Conservation (phyloP, 2,888 invertebrate species). For the Drosophila setosimentum region DNA sequence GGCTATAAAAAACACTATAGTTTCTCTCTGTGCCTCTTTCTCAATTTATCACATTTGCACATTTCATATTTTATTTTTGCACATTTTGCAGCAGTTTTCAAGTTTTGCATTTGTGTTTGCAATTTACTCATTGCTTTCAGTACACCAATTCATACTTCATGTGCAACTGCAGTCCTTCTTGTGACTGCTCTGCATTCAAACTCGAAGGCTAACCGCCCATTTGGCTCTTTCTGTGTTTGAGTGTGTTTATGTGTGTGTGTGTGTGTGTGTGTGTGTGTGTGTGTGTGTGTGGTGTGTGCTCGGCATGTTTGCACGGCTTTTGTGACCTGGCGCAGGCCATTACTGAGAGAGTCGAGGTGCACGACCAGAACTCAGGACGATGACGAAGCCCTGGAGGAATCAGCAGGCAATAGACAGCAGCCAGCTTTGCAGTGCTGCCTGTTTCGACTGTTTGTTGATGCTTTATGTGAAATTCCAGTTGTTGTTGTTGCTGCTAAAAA, state of each 20-base stretch:
- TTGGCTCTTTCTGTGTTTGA: conserved; percentile 11
- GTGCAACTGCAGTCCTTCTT: conserved; percentile 25
- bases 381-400: conserved; percentile 32
- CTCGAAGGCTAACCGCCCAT: conserved; percentile 38
- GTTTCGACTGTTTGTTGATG: conserved; percentile 52
- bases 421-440: conserved; percentile 57
- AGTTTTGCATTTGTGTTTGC: conserved; percentile 48
- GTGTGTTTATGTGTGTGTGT: conserved; percentile 19
- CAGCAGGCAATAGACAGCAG: conserved; percentile 14
- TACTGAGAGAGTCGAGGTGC: conserved; percentile 32
- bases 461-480: conserved; percentile 75
- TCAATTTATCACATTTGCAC: conserved; percentile 38
- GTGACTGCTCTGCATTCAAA: conserved; percentile 45
- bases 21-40: not conserved
- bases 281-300: conserved; percentile 20
- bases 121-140: conserved; percentile 53
- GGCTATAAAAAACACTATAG: not conserved
- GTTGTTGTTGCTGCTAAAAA: conserved; percentile 40
- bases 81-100: conserved; percentile 70
- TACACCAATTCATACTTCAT: conserved; percentile 10
- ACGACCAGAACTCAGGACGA: conserved; percentile 26
- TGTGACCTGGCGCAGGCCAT: conserved; percentile 58
- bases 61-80: conserved; percentile 67
- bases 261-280: conserved; percentile 25
- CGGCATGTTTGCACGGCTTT: conserved; percentile 69